Conservation (phyloP, 2,797 vertebrate species). For the Sternotherus odoratus region DNA sequence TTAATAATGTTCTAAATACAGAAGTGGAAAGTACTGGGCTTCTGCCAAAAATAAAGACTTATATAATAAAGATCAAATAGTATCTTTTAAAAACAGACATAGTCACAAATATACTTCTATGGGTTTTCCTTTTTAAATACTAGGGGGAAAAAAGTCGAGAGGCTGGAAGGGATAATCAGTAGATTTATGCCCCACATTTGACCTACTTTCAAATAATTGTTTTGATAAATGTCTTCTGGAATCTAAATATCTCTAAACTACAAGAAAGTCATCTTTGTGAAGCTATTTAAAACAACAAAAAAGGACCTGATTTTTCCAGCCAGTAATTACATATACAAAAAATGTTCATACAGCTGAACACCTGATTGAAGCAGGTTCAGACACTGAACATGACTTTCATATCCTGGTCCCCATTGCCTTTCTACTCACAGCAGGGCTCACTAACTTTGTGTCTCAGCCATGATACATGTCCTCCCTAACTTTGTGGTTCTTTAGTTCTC, state of each 20-base stretch:
- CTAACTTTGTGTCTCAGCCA: background rate
- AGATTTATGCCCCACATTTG: constrained; percentile 46
- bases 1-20: constrained; percentile 57
- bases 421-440: background rate
- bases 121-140: constrained; percentile 29
- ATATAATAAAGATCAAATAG: constrained; percentile 17
- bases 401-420: too few relatives aligned
- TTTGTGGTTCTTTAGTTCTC: background rate
- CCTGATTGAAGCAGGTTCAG: background rate
- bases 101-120: background rate
- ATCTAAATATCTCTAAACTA: background rate
- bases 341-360: background rate
- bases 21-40: constrained; percentile 44
- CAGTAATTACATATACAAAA: background rate
- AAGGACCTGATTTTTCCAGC: background rate
- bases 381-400: background rate
- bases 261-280: constrained; percentile 22
- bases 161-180: background rate
- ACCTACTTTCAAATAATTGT: background rate
- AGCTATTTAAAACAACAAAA: background rate
- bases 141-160: constrained; percentile 8
- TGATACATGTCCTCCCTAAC: too few relatives aligned
- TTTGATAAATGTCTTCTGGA: constrained; percentile 2
- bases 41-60: constrained; percentile 47
- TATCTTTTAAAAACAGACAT: background rate